Evolutionary conservation across 2,888 invertebrate genomes (phyloP), one percentile per base, ranked within the genome.

Genomic region (Dryococelus australis): DNA sequence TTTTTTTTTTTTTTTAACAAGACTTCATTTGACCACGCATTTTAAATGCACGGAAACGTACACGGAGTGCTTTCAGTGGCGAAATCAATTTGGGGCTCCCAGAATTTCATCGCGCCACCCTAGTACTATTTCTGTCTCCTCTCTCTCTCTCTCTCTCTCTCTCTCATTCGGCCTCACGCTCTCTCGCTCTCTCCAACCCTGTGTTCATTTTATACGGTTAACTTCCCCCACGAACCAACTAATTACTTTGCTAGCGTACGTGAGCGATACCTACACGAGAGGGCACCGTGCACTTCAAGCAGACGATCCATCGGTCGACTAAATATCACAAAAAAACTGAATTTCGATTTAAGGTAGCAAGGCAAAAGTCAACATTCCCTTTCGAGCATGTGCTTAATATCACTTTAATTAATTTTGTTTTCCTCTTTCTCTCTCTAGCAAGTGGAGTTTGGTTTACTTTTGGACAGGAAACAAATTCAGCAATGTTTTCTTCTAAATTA

Each of bases 21-120:
- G 65, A 16, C 65, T 65, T n/a, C 65, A 65, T 65, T 65, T 65
- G 65, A 65, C 65, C 65, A n/a, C n/a, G 65, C 65, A 65, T 65
- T 65, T n/a, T 3, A 65, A 65, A 65, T 65, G 65, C 65, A 65
- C 65, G 24, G 24, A 47, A 47, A 47, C 47, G 47, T 47, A 47
- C 1, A 10, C 24, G 24, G 2, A 0, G 24, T 65, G 65, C 20
- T 3, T 65, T 24, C 65, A n/a, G 6, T 20, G 65, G 65, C 65
- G n/a, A 65, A 65, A 65, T 65, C 65, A 65, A 65, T 65, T 65
- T 5, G 65, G 51, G n/a, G 65, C 65, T 65, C 65, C 65, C n/a
- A 65, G 65, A 65, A 65, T 65, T 65, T 65, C 65, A 65, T 20
- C 65, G 65, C 65, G 24, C n/a, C n/a, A 51, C 35, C 5, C 47